Percentiles rank a stretch among this genome's conserved stretches.
Conservation (phyloP, 2,797 vertebrate species). For the Sarcoramphus papa region DNA sequence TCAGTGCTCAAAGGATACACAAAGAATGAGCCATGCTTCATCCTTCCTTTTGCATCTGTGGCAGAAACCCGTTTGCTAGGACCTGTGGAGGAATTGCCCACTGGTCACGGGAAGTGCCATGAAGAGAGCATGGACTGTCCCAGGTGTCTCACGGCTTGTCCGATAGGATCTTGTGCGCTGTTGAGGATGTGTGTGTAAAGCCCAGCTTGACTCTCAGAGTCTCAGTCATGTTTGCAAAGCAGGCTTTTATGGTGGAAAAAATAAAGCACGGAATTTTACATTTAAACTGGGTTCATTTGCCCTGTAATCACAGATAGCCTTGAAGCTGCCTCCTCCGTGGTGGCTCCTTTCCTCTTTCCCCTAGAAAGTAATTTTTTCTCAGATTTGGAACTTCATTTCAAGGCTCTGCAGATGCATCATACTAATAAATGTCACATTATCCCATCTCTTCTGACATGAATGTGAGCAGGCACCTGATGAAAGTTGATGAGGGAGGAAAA, state of each 20-base stretch:
- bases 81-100: not conserved
- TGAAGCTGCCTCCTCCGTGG: not conserved
- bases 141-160: not conserved
- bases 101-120: not conserved
- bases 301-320: not conserved
- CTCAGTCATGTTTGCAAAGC: not conserved
- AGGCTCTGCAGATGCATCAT: slow-evolving; percentile 13
- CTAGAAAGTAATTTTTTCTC: not conserved
- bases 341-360: not conserved
- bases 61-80: not conserved
- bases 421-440: slow-evolving; percentile 44
- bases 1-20: not conserved
- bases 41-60: not conserved
- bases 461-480: not conserved
- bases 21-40: not conserved
- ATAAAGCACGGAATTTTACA: not conserved
- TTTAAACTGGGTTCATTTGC: not conserved
- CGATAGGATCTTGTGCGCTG: not conserved
- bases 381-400: slow-evolving; percentile 28
- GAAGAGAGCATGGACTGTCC: not conserved
- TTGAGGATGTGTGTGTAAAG: not conserved
- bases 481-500: slow-evolving; percentile 4
- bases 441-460: not conserved
- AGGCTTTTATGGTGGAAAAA: not conserved
- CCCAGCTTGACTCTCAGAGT: not conserved